Percentiles rank a stretch among this genome's conserved stretches.
Evolutionary conservation across 2,797 vertebrate species (phyloP).

Genomic region (Atherinosoma microstoma): DNA sequence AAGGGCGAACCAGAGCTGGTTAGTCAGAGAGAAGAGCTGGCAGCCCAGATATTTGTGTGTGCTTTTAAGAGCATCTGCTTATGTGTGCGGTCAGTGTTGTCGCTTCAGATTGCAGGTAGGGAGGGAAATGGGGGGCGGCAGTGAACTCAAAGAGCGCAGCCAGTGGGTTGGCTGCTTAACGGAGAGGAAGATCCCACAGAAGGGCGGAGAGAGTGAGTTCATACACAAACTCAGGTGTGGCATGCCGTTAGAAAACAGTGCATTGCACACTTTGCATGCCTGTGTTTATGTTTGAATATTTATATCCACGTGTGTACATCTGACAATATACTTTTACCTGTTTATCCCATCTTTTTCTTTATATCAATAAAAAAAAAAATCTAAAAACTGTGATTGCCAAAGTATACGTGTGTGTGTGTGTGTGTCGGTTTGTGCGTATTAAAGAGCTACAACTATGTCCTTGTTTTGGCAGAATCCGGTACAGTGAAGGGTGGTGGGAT

Average conservation of each 20-base stretch:
- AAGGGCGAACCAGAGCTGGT: slow-evolving; percentile 70
- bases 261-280: slow-evolving; percentile 74
- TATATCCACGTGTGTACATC: slow-evolving; percentile 9
- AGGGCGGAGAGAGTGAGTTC: slow-evolving; percentile 60
- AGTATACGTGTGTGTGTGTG: slow-evolving; percentile 23
- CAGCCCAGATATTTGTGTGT: slow-evolving; percentile 53
- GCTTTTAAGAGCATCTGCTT: slow-evolving; percentile 27
- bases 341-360: slow-evolving; percentile 40
- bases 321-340: not conserved
- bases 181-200: slow-evolving; percentile 61
- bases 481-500: slow-evolving; percentile 73
- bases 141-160: slow-evolving; percentile 57
- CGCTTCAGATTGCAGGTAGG: slow-evolving; percentile 41
- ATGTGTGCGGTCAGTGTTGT: slow-evolving; percentile 46
- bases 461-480: slow-evolving; percentile 86
- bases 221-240: slow-evolving; percentile 67
- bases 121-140: slow-evolving; percentile 34
- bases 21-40: slow-evolving; percentile 71
- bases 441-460: slow-evolving; percentile 15
- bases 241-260: slow-evolving; percentile 81
- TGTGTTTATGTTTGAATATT: slow-evolving; percentile 41
- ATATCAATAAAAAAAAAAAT: not conserved
- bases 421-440: slow-evolving; percentile 18
- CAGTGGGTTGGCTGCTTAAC: slow-evolving; percentile 44
- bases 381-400: slow-evolving; percentile 11